Evolutionary conservation across 2,797 vertebrate species (phyloP).

Genomic region (Pithecia hirsuta): DNA sequence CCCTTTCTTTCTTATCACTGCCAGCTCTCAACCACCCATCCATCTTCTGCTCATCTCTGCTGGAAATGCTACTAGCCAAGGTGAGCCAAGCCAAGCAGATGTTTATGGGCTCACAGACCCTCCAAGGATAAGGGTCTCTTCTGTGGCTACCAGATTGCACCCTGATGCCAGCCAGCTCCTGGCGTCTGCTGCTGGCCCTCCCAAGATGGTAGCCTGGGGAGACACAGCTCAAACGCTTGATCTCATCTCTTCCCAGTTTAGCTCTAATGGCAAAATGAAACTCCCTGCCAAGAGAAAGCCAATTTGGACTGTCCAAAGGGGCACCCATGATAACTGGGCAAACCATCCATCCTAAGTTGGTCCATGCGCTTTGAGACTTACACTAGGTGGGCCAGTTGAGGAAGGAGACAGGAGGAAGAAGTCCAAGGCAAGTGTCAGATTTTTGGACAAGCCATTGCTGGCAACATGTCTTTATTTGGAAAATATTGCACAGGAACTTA

Average conservation of each 20-base stretch:
- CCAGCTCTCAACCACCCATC: neutral
- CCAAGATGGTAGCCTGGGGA: constrained; percentile 51
- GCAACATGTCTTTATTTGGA: neutral
- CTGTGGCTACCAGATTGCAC: constrained; percentile 67
- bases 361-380: neutral
- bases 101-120: constrained; percentile 44
- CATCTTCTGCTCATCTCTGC: constrained; percentile 26
- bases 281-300: neutral
- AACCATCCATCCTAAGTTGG: neutral
- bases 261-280: constrained; percentile 45
- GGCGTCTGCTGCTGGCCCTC: constrained; percentile 37
- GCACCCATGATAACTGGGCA: neutral
- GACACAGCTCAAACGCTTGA: constrained; percentile 26
- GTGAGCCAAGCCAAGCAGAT: constrained; percentile 52
- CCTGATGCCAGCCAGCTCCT: constrained; percentile 46
- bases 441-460: neutral
- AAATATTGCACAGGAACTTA: neutral
- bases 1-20: neutral
- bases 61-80: constrained; percentile 40
- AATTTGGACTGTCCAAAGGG: neutral
- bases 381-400: neutral
- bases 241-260: constrained; percentile 3
- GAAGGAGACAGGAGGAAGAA: neutral
- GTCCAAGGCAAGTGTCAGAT: neutral
- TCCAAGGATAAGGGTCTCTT: constrained; percentile 22